A percentile compares a stretch with the other conserved stretches of the same genome.
Conservation (phyloP, 2,888 invertebrate species). For the Gasteruption jaculator region DNA sequence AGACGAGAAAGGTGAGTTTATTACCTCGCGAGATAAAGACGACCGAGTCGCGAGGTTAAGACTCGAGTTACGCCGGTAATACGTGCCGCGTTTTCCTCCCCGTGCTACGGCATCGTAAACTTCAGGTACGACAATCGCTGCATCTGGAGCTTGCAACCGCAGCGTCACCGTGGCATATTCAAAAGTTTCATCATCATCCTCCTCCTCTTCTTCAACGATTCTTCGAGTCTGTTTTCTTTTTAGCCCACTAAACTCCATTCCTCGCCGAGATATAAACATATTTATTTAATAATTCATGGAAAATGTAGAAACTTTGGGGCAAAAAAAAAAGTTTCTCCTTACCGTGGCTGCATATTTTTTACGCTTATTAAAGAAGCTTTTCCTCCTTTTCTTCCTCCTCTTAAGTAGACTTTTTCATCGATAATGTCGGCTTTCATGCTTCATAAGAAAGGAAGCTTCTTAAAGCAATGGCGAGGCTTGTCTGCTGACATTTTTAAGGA, state of each 20-base stretch:
- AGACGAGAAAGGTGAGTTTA: slow-evolving; percentile 17
- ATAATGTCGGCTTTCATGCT: background rate
- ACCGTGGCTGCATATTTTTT: background rate
- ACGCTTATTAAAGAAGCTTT: too few species aligned
- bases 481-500: slow-evolving; percentile 45
- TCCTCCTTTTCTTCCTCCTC: too few species aligned
- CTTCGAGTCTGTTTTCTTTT: slow-evolving; percentile 5
- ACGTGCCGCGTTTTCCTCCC: slow-evolving; percentile 24
- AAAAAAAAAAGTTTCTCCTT: too few species aligned
- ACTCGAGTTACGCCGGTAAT: slow-evolving; percentile 29
- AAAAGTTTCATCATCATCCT: background rate
- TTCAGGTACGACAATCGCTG: background rate
- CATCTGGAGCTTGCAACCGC: background rate
- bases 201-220: slow-evolving; percentile 11
- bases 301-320: too few species aligned
- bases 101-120: background rate
- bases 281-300: too few species aligned
- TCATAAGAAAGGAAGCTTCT: slow-evolving; percentile 18
- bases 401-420: slow-evolving; percentile 6
- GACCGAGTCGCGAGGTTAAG: slow-evolving; percentile 16
- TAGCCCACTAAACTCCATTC: slow-evolving; percentile 5
- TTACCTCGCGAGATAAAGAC: slow-evolving; percentile 27
- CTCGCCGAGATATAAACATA: slow-evolving; percentile 7
- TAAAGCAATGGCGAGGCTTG: slow-evolving; percentile 17
- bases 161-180: too few species aligned